Evolutionary conservation across 92 coral and sea anemone genomes (phyloP), one percentile per base, ranked within the genome.

Genomic region (Virgularia gustaviana): DNA sequence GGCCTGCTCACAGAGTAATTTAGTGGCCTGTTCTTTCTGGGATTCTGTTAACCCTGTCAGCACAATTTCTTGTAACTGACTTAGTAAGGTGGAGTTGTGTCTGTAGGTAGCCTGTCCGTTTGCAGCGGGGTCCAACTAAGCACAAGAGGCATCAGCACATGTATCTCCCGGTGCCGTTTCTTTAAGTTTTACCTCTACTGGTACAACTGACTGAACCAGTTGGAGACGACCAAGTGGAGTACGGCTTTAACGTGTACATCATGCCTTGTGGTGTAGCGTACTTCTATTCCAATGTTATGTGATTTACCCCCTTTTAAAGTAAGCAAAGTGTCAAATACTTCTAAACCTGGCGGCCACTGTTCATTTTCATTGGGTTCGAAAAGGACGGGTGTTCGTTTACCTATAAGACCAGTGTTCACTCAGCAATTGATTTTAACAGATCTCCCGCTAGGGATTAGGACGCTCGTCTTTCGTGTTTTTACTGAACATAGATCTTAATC

Each of bases 321-420:
- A 4, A 54, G 5, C 3, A 2, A 12, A 2, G 60, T n/a, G 30
- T 54, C 60, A 7, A 2, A n/a, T 10, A 54, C 60, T 23, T 10
- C 30, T 13, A 54, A 23, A 23, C 60, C 60, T 2, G 27, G 29
- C 6, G 60, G 60, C 30, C 24, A 54, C 60, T 54, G 27, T 10
- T 23, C 60, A 13, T 54, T 54, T 35, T 2, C 60, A 12, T 54
- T 1, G 29, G 60, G 15, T 54, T 54, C 60, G 30, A 54, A 54
- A 10, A 54, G 22, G 10, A 54, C 32, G 2, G 60, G 60, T 1
- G 60, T 54, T 3, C 31, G 2, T 54, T 54, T 54, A 12, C 32
- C 29, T 35, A 54, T 4, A 23, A 38, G 63, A 1, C 36, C 63
- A 10, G 63, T 56, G 63, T 56, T 29, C 63, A 56, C 63, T 56